A percentile compares a stretch with the other conserved stretches of the same genome.
These are phyloP conservation scores for Halocynthia roretzi DNA, from an alignment of 23 tunicate species.

Conservation along the genomic window DNA sequence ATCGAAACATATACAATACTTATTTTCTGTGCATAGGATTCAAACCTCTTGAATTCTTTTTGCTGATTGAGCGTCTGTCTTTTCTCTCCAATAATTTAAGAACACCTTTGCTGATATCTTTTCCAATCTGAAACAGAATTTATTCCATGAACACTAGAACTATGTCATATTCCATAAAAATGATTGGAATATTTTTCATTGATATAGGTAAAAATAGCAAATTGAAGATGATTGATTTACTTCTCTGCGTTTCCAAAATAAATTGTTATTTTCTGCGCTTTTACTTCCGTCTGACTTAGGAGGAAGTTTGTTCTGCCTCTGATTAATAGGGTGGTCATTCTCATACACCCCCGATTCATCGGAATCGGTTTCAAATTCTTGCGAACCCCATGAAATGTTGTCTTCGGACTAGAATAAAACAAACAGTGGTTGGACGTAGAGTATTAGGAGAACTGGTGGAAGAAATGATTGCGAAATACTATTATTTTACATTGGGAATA, in stretches of 20 bases:
- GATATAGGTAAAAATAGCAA: background rate
- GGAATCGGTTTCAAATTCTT: constrained; percentile 58
- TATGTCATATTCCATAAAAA: too few species aligned
- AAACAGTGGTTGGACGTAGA: background rate
- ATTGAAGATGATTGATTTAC: background rate
- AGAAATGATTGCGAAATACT: too few species aligned
- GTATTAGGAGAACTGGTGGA: too few species aligned
- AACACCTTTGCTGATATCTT: too few species aligned
- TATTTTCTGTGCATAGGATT: too few species aligned
- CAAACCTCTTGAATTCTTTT: constrained; percentile 10
- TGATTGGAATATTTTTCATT: too few species aligned
- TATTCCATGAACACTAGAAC: too few species aligned
- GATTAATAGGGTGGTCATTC: background rate
- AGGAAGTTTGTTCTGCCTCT: background rate
- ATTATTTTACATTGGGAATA: too few species aligned
- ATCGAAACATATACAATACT: too few species aligned
- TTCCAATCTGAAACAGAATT: too few species aligned
- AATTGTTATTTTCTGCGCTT: background rate
- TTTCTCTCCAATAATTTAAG: background rate
- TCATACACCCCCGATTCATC: constrained; percentile 36
- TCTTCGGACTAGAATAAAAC: constrained; percentile 27
- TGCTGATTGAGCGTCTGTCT: background rate
- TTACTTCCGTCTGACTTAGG: background rate
- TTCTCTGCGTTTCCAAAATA: background rate
- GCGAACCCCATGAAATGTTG: constrained; percentile 36